Evolutionary conservation across 2,113 vertebrate genomes (phyloP).

Genomic region (Alexandromys fortis): DNA sequence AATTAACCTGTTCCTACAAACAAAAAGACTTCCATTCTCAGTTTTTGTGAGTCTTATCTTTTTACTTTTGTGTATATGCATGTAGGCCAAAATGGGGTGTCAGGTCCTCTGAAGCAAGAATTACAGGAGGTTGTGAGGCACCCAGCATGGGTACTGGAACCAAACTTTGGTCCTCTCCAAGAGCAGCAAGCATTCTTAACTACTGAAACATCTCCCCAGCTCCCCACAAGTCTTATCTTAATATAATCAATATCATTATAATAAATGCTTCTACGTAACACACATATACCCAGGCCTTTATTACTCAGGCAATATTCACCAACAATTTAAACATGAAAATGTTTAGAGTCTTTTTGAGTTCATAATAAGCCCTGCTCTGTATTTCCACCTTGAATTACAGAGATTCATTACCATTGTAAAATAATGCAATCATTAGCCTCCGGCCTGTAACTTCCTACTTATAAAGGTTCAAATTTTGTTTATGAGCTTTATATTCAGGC

Average conservation of each 20-base stretch:
- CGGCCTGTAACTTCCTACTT: conserved; percentile 29
- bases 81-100: background rate
- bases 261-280: background rate
- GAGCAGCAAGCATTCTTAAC: background rate
- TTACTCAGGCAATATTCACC: conserved; percentile 11
- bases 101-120: background rate
- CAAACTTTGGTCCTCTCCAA: background rate
- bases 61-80: background rate
- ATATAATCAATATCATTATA: background rate
- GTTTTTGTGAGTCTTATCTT: conserved; percentile 13
- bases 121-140: background rate
- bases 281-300: background rate
- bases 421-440: background rate
- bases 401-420: conserved; percentile 48
- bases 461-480: conserved; percentile 53
- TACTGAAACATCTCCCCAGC: background rate
- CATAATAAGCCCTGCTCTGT: background rate
- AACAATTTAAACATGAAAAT: conserved; percentile 37
- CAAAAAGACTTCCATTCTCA: conserved; percentile 27
- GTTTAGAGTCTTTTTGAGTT: conserved; percentile 19
- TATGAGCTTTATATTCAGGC: conserved; percentile 46
- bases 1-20: conserved; percentile 48
- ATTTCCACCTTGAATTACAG: conserved; percentile 37
- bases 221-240: conserved; percentile 43
- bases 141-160: too few species aligned